Evolutionary conservation across 2,888 invertebrate genomes (phyloP).

Genomic region (Pharmacophagus antenor): DNA sequence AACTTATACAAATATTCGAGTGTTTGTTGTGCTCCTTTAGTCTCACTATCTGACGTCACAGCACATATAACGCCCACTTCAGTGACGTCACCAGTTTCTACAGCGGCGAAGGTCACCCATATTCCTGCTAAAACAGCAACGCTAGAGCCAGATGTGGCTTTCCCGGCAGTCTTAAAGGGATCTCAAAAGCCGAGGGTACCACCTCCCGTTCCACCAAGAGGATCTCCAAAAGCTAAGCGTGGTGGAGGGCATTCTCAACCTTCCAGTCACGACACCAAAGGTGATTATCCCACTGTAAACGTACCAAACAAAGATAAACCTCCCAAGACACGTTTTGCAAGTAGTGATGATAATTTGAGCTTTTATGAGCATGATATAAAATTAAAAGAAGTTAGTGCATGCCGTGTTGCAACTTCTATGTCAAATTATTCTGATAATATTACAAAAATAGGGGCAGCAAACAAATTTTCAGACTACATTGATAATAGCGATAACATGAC

Average conservation of each 20-base stretch:
- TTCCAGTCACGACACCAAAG: constrained; percentile 69
- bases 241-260: constrained; percentile 69
- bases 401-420: constrained; percentile 59
- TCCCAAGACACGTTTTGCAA: constrained; percentile 63
- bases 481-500: constrained; percentile 67
- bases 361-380: constrained; percentile 75
- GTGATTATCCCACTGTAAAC: constrained; percentile 69
- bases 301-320: constrained; percentile 67
- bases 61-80: constrained; percentile 77
- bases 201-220: constrained; percentile 93
- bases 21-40: constrained; percentile 50
- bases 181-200: constrained; percentile 88
- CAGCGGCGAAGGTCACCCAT: constrained; percentile 59
- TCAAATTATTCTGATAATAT: constrained; percentile 65
- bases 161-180: constrained; percentile 89
- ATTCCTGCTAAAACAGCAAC: constrained; percentile 55
- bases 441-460: constrained; percentile 62
- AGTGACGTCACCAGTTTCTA: constrained; percentile 70
- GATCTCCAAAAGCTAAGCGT: constrained; percentile 85
- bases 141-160: constrained; percentile 81
- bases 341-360: constrained; percentile 71
- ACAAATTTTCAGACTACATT: constrained; percentile 63
- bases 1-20: constrained; percentile 50
- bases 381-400: constrained; percentile 66
- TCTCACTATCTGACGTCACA: constrained; percentile 79